Evolutionary conservation across 1,140 invertebrate species (phyloP), one percentile per base, ranked within the genome.

Genomic region (Thalassaphorura encarpata): DNA sequence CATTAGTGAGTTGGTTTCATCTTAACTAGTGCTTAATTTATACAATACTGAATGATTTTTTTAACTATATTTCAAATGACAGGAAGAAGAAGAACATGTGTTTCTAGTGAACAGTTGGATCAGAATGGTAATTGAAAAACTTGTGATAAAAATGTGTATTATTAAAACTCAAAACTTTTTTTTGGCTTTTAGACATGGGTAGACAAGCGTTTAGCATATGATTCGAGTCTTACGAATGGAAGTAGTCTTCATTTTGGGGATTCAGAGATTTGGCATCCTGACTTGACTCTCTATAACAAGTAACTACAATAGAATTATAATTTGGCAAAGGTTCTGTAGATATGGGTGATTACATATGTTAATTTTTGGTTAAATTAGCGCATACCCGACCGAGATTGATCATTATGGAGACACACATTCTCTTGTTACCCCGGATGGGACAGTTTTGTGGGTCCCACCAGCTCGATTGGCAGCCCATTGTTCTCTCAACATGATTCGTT

Each of bases 361-460:
- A n/a, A n/a, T n/a, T n/a, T n/a, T n/a, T n/a, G n/a, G n/a, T n/a
- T n/a, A 43, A 36, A 58, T 18, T 43, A 69, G 66, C 48, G 62
- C 62, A 15, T 52, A 45, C 21, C 52, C 61, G 11, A 53, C 54
- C 0, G 61, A 64, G 4, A 70, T 78, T 2, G 76, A 77, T 53
- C 75, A 79, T 56, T 77, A 79, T 54, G 78, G 76, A 1, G 79
- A 81, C 59, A 79, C 80, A 0, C 75, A 80, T 66, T 76, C 76
- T 39, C 62, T 83, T 3, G 75, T 83, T 1, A 69, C 71, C 24
- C 53, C 70, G 13, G 70, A 77, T 55, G 84, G 84, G 0, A 69
- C 63, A 8, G 76, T 85, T 0, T 33, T 80, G 1, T 85, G 83
- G 83, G 78, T 82, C 13, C 83, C 84, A 6, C 81, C 83, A 2